These are phyloP conservation scores for Centruroides sculpturatus DNA, from an alignment of 1,140 invertebrate genomes.

Conservation along the genomic window DNA sequence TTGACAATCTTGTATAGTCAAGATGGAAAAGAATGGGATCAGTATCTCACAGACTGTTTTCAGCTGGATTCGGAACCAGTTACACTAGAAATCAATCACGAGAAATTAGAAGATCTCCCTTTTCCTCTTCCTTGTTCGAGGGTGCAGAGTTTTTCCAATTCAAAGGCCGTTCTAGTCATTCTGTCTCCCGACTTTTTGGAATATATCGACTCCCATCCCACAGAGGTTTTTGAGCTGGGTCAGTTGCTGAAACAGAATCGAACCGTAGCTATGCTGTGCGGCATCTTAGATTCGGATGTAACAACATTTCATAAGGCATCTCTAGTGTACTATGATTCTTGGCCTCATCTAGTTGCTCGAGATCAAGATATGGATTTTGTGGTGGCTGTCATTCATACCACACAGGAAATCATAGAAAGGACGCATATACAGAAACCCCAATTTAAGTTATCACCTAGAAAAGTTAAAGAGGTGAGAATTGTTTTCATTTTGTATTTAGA, in stretches of 20 bases:
- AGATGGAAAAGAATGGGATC: slow-evolving; percentile 10
- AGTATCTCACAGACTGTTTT: slow-evolving; percentile 6
- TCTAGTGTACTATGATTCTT: slow-evolving; percentile 51
- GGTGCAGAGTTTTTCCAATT: not conserved
- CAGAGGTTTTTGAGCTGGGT: slow-evolving; percentile 39
- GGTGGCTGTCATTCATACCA: slow-evolving; percentile 49
- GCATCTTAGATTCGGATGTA: slow-evolving; percentile 47
- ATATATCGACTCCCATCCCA: slow-evolving; percentile 37
- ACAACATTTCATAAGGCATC: slow-evolving; percentile 32
- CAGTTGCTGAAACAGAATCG: slow-evolving; percentile 49
- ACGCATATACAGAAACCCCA: slow-evolving; percentile 38
- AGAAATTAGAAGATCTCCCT: slow-evolving; percentile 5
- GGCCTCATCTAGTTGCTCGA: slow-evolving; percentile 56
- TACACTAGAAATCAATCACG: not conserved
- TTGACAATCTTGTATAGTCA: slow-evolving; percentile 10
- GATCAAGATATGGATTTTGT: slow-evolving; percentile 67
- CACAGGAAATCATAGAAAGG: slow-evolving; percentile 11
- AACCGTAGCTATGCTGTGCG: slow-evolving; percentile 59
- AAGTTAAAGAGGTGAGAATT: slow-evolving; percentile 53
- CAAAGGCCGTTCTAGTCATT: slow-evolving; percentile 40
- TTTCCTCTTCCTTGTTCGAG: slow-evolving; percentile 2
- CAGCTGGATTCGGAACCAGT: not conserved
- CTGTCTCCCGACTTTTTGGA: slow-evolving; percentile 55
- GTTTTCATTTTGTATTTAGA: slow-evolving; percentile 7
- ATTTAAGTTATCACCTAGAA: slow-evolving; percentile 61